Conservation (phyloP, 2,113 vertebrate genomes). For the Rhegmatorhina hoffmannsi region DNA sequence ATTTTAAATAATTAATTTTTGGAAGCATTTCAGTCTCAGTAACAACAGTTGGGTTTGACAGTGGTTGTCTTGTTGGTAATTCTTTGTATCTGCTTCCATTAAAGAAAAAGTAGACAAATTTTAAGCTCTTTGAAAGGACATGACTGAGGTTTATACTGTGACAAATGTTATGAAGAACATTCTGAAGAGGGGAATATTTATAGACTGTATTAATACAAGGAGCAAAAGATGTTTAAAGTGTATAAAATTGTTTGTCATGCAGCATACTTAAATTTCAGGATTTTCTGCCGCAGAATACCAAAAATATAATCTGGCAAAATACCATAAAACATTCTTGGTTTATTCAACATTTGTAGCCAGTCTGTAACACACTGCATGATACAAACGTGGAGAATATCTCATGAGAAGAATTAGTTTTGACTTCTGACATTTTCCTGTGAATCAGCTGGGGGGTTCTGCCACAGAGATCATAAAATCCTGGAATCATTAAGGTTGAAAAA, state of each 20-base stretch:
- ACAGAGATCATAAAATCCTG: background rate
- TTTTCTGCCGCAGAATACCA: background rate
- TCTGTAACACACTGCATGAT: background rate
- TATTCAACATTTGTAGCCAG: background rate
- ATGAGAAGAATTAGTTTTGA: background rate
- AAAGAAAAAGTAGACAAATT: background rate
- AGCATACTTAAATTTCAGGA: background rate
- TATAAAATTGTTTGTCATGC: background rate
- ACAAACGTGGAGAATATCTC: background rate
- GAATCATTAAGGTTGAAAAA: background rate
- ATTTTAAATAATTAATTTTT: slow-evolving; percentile 70
- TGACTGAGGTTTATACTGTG: background rate
- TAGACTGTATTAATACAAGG: background rate
- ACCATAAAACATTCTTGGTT: background rate
- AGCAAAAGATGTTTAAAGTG: background rate
- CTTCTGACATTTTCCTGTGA: background rate
- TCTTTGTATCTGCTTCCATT: background rate
- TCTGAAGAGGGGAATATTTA: background rate
- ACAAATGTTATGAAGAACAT: background rate
- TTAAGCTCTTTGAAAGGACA: background rate
- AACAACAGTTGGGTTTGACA: background rate
- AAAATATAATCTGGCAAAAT: background rate
- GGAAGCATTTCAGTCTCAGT: slow-evolving; percentile 39
- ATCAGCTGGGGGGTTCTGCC: background rate
- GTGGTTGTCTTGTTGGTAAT: background rate